Evolutionary conservation across 2,888 invertebrate genomes (phyloP), one percentile per base, ranked within the genome.

Genomic region (Baccha elongata): DNA sequence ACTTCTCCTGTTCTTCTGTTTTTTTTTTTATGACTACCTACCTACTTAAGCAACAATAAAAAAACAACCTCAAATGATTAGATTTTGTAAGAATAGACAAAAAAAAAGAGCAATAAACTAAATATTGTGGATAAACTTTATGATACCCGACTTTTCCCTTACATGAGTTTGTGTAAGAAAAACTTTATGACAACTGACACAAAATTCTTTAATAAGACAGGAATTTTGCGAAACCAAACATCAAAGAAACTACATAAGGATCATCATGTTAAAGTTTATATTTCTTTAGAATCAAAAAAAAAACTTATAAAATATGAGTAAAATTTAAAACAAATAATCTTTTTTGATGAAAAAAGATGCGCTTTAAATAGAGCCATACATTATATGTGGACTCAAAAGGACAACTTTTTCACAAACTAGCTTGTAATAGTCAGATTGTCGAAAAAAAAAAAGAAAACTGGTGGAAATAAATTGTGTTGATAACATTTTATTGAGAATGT

Each of bases 31-130:
- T 3, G 19, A 3, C 10, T 2, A 1, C 5, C 21, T 35, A 40
- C 23, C 23, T 37, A 40, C 40, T 58, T 40, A 58, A 58, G 15
- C 42, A 60, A 60, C 44, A 60, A 44, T 60, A 60, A 60, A 60
- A 60, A 42, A 60, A 44, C 26, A 11, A 44, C 44, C 44, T n/a
- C 11, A 60, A 44, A 60, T 40, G 15, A 42, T 26, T 42, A 29
- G 8, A 21, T 60, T 19, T 60, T 55, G 7, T 50, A 1, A 26
- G 11, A 52, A 52, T 15, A 55, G 2, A 52, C 1, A 6, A 17
- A 15, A 29, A 29, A 17, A 44, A 17, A 7, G 1, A 17, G 7
- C 21, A 26, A 21, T 8, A 40, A 35, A 15, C 1, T 2, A 26
- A 29, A 42, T 17, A 19, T 19, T 60, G 8, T 40, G 19, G 60